Base-by-base conservation (phyloP, 2,797 vertebrate genomes). In the Leuciscus waleckii region DNA sequence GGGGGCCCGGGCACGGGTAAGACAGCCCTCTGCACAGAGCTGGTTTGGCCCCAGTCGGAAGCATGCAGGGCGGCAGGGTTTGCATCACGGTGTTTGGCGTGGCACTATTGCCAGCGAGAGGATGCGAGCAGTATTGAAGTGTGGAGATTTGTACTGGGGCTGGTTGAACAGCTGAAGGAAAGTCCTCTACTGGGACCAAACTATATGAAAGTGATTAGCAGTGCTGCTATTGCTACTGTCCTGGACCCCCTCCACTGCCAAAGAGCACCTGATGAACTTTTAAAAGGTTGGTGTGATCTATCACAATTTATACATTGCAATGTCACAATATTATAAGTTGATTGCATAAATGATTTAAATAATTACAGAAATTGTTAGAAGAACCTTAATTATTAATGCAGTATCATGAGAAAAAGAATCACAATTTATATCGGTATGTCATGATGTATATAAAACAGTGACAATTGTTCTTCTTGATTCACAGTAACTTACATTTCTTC, bases 1-100 rank as follows among this genome's bases (percentile, higher is more conserved):
- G 96, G 96, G n/a, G 95, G 95, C 0, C 93, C 96, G 0, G 96
- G 96, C 0, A 92, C 95, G 0, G 96, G 96, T 13, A 97, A 97
- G 88, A 96, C 95, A 0, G 95, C 96, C 3, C 88, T 96, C 43
- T 96, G 95, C 90, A 93, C 92, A 0, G 95, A 97, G 88, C 85
- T 90, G 23, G 90, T 94, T 51, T 95, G 94, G 94, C 95, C 96
- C 61, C 91, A 93, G 2, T 96, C 96, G 0, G 93, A 93, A 46
- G 88, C 89, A 0, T 95, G 94, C 35, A 79, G 68, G 39, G 86
- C 88, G 0, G 87, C 61, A 0, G 92, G 90, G 1, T 90, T 97
- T 87, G 93, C 94, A 2, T 61, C 90, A 0, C 91, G 95, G 9
- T 96, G 95, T 88, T 91, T 97, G 90, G 95, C 94, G 0, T 94